These are phyloP conservation scores for Tricholaema leucomelas DNA, from an alignment of 2,113 vertebrate species.

Conservation along the genomic window DNA sequence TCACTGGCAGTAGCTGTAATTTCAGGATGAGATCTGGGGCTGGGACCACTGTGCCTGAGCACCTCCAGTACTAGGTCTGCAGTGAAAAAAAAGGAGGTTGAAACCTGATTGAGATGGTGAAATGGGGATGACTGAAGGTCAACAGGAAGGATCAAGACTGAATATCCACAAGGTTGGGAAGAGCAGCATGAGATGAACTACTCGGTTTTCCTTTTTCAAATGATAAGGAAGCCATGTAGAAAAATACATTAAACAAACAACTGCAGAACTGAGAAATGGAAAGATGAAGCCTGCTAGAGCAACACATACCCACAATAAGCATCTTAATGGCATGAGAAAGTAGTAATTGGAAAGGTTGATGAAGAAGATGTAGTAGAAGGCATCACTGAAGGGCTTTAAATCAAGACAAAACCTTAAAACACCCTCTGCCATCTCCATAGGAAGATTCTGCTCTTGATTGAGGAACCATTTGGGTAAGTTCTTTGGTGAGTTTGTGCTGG, in stretches of 20 bases:
- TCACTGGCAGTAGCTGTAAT: neutral
- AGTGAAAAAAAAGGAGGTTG: neutral
- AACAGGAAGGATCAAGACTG: neutral
- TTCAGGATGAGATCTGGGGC: neutral
- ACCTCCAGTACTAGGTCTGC: neutral
- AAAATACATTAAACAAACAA: neutral
- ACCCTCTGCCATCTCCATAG: neutral
- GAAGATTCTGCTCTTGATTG: neutral
- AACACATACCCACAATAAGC: neutral
- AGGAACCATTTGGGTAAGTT: neutral
- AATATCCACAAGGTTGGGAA: neutral
- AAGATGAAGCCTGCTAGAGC: neutral
- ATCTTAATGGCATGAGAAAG: neutral
- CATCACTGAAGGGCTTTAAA: neutral
- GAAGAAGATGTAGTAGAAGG: neutral
- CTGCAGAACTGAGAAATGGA: neutral
- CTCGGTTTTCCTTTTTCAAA: neutral
- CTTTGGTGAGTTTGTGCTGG: neutral
- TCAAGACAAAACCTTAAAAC: neutral
- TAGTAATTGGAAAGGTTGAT: neutral
- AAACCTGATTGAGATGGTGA: neutral
- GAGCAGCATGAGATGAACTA: neutral
- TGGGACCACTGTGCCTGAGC: neutral
- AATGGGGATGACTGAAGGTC: neutral
- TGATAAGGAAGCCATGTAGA: neutral